Evolutionary conservation across 2,888 invertebrate species (phyloP).

Genomic region (Cyclophora albipunctata): DNA sequence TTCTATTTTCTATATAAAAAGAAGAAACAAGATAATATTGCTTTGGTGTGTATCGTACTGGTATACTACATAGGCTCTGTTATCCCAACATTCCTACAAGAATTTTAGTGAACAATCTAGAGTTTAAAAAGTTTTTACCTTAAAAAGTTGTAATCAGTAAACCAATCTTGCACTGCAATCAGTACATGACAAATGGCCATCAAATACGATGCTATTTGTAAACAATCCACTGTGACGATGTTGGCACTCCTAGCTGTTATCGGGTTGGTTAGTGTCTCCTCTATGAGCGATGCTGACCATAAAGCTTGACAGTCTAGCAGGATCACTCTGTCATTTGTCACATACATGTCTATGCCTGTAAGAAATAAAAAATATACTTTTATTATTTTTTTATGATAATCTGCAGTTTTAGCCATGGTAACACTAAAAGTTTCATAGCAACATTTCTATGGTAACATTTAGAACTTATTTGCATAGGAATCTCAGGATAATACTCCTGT

Average conservation of each 20-base stretch:
- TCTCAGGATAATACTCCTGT: no score
- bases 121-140: conserved; percentile 59
- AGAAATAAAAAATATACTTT: conserved; percentile 1
- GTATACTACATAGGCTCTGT: no score
- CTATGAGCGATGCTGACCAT: conserved; percentile 84
- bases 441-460: no score
- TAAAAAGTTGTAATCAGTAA: conserved; percentile 86
- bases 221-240: conserved; percentile 79
- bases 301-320: conserved; percentile 92
- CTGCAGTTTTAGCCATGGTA: neutral
- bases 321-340: conserved; percentile 84
- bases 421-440: neutral
- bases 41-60: no score
- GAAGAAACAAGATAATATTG: no score
- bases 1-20: no score
- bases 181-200: conserved; percentile 94
- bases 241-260: conserved; percentile 70
- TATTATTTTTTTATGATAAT: neutral
- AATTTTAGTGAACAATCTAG: no score
- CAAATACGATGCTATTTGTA: conserved; percentile 88
- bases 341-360: conserved; percentile 81
- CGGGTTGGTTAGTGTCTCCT: conserved; percentile 68
- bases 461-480: no score
- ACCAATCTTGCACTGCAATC: conserved; percentile 92
- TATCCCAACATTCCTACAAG: no score